Percentiles rank a stretch among this genome's conserved stretches.
Conservation (phyloP, 2,113 vertebrate genomes). For the Castor canadensis region DNA sequence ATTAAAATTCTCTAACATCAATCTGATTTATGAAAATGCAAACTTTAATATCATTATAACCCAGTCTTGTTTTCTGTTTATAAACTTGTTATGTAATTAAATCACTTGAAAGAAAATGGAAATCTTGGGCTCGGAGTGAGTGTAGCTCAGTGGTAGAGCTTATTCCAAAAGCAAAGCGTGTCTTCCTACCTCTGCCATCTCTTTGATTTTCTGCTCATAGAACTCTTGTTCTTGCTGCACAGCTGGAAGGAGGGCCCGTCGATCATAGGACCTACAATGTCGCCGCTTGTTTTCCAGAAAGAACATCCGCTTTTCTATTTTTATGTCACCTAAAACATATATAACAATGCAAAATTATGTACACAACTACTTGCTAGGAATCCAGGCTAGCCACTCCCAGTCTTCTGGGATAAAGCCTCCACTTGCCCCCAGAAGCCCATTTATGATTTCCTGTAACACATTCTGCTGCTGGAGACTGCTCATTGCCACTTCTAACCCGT, state of each 20-base stretch:
- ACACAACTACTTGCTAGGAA: background rate
- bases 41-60: background rate
- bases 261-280: slow-evolving; percentile 89
- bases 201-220: slow-evolving; percentile 96
- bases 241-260: slow-evolving; percentile 86
- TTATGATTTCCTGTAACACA: background rate
- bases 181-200: slow-evolving; percentile 93
- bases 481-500: background rate
- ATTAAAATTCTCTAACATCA: background rate
- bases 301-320: slow-evolving; percentile 94
- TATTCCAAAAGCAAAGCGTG: background rate
- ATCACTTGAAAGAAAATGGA: background rate
- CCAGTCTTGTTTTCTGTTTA: background rate
- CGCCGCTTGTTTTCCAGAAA: slow-evolving; percentile 96
- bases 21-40: background rate
- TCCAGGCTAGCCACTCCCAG: background rate
- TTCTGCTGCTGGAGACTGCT: background rate
- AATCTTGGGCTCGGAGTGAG: background rate
- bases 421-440: fast-evolving
- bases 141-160: no score
- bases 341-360: slow-evolving; percentile 40
- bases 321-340: slow-evolving; percentile 88
- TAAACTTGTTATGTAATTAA: background rate
- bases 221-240: slow-evolving; percentile 93
- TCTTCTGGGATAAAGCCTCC: background rate